Evolutionary conservation across 2,797 vertebrate genomes (phyloP).

Genomic region (Lepilemur ruficaudatus): DNA sequence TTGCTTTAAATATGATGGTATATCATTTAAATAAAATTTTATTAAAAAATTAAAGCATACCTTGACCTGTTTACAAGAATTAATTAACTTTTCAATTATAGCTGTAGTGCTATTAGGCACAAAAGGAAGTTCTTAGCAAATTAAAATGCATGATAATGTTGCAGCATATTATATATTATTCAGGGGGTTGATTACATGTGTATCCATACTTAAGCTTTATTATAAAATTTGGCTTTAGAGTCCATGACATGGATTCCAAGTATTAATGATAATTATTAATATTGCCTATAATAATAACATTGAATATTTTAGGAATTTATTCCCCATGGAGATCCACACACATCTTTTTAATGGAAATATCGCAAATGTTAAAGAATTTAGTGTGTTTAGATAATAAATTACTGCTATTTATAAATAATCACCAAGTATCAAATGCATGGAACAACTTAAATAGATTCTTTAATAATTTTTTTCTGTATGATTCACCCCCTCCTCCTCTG

Average conservation of each 20-base stretch:
- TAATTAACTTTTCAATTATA: not conserved
- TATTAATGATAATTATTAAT: not conserved
- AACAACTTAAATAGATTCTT: not conserved
- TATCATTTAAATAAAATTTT: conserved; percentile 41
- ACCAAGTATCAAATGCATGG: not conserved
- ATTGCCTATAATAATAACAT: not conserved
- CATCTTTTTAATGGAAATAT: not conserved
- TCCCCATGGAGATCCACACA: not conserved
- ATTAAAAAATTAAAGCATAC: not conserved
- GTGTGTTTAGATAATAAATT: not conserved
- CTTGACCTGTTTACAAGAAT: not conserved
- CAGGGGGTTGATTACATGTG: not conserved
- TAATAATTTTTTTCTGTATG: not conserved
- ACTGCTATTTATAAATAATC: not conserved
- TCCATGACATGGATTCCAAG: not conserved
- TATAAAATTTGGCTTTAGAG: not conserved
- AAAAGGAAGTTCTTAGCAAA: conserved; percentile 21
- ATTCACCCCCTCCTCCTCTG: not conserved
- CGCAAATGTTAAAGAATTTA: not conserved
- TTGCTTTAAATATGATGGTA: not conserved
- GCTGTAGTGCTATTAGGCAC: not conserved
- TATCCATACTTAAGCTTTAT: not conserved
- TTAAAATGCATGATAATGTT: conserved; percentile 24
- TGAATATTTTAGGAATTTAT: not conserved
- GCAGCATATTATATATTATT: not conserved